Percentiles rank a stretch among this genome's conserved stretches.
Evolutionary conservation across 2,888 invertebrate species (phyloP).

Genomic region (Clostera curtula): DNA sequence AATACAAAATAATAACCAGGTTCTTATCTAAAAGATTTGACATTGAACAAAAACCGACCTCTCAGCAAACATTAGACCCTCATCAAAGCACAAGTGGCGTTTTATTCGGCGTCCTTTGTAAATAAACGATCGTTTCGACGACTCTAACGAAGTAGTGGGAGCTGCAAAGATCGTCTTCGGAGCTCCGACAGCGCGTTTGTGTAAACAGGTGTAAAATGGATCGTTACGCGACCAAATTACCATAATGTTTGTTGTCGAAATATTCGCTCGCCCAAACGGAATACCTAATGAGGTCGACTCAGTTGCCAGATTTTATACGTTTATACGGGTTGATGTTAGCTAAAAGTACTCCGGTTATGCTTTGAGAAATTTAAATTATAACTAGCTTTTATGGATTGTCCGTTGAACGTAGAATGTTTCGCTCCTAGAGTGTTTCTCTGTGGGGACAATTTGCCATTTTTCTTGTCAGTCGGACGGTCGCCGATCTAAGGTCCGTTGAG

Average conservation of each 20-base stretch:
- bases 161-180: constrained; percentile 46
- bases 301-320: constrained; percentile 49
- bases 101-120: constrained; percentile 21
- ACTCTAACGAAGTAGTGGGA: constrained; percentile 28
- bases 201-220: constrained; percentile 69
- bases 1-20: too few species aligned
- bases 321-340: constrained; percentile 48
- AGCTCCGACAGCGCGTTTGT: constrained; percentile 57
- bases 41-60: constrained; percentile 17
- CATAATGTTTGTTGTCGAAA: constrained; percentile 71
- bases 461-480: constrained; percentile 16
- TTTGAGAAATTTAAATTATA: constrained; percentile 48
- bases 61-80: constrained; percentile 27
- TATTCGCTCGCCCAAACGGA: constrained; percentile 60
- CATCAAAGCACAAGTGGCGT: constrained; percentile 21
- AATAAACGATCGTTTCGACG: constrained; percentile 26
- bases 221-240: constrained; percentile 62
- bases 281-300: constrained; percentile 59
- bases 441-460: constrained; percentile 13
- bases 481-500: constrained; percentile 16
- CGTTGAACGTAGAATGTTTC: constrained; percentile 18
- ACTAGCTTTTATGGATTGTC: constrained; percentile 29
- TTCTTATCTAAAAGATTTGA: constrained; percentile 23
- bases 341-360: constrained; percentile 50
- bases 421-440: constrained; percentile 17